A percentile compares a stretch with the other conserved stretches of the same genome.
These are phyloP conservation scores for Archivesica marissinica DNA, from an alignment of 1,140 invertebrate genomes.

Conservation along the genomic window DNA sequence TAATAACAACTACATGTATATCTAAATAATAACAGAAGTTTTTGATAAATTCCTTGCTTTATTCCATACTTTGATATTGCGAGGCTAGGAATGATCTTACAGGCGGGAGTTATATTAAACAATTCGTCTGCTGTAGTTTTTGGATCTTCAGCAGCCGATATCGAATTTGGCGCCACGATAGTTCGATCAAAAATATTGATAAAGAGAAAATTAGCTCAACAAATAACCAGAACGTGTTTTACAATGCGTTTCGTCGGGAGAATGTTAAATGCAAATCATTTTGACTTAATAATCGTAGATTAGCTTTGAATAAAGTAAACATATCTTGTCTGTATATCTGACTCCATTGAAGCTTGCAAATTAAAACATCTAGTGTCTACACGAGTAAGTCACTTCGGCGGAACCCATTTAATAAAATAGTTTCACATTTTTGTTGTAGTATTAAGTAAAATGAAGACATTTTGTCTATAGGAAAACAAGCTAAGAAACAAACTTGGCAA, in stretches of 20 bases:
- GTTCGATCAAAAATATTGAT: conserved; percentile 26
- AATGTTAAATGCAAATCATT: background rate
- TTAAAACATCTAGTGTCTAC: background rate
- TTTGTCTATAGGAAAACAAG: background rate
- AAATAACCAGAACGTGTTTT: conserved; percentile 11
- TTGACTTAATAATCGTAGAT: conserved; percentile 40
- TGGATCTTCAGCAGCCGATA: conserved; percentile 6
- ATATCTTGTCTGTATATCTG: background rate
- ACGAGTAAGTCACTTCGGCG: background rate
- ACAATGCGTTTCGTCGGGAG: conserved; percentile 10
- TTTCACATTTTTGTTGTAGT: background rate
- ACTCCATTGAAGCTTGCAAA: conserved; percentile 3
- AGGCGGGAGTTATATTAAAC: background rate
- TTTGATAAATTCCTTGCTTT: conserved; percentile 17
- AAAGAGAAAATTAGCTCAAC: conserved; percentile 20
- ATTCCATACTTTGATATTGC: conserved; percentile 14
- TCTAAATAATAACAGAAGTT: conserved; percentile 17
- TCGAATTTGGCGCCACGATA: conserved; percentile 33
- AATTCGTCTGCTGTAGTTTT: conserved; percentile 24
- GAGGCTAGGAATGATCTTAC: background rate
- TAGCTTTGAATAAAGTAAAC: conserved; percentile 9
- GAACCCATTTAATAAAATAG: background rate
- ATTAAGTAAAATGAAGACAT: conserved; percentile 26
- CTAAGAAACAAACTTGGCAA: background rate
- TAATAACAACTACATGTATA: no score